A percentile compares a stretch with the other conserved stretches of the same genome.
phyloP scores from a whole-genome alignment of 2,888 invertebrate species.

The Ceratothoa steindachneri region DNA sequence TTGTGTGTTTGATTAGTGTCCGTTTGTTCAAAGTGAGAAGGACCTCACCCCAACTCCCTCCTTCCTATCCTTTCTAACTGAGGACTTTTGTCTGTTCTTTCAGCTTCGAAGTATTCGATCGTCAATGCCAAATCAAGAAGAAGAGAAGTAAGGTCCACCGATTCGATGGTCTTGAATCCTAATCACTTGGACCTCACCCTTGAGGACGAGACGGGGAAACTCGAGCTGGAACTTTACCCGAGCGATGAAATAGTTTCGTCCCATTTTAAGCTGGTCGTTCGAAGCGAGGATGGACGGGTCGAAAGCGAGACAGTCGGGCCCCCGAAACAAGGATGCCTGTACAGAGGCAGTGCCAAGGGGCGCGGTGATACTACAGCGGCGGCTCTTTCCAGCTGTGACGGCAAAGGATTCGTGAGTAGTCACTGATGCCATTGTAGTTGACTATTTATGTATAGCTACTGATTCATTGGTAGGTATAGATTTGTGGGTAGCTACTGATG shows the following conservation, averaged over 20 bases:
- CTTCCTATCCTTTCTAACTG: too few relatives aligned
- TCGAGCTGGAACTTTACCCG: conserved; percentile 35
- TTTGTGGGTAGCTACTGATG: neutral
- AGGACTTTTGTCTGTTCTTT: neutral
- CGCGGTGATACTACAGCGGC: conserved; percentile 21
- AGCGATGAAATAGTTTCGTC: conserved; percentile 30
- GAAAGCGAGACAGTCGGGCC: conserved; percentile 14
- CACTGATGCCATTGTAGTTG: neutral
- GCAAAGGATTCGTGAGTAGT: conserved; percentile 40
- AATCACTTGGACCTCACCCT: conserved; percentile 33
- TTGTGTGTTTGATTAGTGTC: too few relatives aligned
- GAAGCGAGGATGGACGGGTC: conserved; percentile 18
- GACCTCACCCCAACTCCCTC: too few relatives aligned
- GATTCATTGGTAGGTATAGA: too few relatives aligned
- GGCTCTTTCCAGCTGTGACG: conserved; percentile 41
- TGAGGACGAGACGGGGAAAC: conserved; percentile 21
- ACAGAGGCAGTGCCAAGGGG: conserved; percentile 24
- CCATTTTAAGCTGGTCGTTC: conserved; percentile 30
- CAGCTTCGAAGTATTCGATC: conserved; percentile 17
- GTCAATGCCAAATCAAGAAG: conserved; percentile 16
- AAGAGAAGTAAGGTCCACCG: conserved; percentile 28
- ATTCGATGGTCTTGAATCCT: conserved; percentile 19
- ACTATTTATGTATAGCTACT: conserved; percentile 8
- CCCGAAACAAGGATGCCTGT: neutral
- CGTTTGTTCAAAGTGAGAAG: too few relatives aligned